phyloP scores from a whole-genome alignment of 2,113 vertebrate genomes.

The Myotis brandtii region DNA sequence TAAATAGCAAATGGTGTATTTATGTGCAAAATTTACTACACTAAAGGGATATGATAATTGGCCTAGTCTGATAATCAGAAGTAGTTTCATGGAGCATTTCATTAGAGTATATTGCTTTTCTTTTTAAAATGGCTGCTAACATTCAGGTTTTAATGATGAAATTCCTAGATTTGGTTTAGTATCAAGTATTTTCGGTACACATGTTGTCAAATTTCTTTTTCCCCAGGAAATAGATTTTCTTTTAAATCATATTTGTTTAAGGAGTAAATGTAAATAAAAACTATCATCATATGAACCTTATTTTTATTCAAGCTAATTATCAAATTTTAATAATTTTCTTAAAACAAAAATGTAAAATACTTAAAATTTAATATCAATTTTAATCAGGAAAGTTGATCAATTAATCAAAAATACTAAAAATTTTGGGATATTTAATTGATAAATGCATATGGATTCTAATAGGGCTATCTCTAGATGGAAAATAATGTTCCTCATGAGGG shows the following conservation, averaged over 20 bases:
- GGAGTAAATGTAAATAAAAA: background rate
- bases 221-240: background rate
- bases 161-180: background rate
- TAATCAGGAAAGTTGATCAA: background rate
- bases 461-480: background rate
- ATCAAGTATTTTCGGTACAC: background rate
- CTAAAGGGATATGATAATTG: background rate
- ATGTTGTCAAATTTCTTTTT: background rate
- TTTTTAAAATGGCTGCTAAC: background rate
- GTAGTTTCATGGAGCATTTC: background rate
- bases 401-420: background rate
- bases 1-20: background rate
- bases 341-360: background rate
- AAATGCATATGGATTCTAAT: background rate
- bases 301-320: background rate
- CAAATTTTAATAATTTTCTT: background rate
- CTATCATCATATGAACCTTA: background rate
- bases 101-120: background rate
- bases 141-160: background rate
- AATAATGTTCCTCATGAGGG: background rate
- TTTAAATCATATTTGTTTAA: background rate
- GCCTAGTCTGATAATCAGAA: background rate
- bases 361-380: background rate
- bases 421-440: background rate
- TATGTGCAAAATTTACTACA: background rate